Evolutionary conservation across 1,140 invertebrate genomes (phyloP).

Genomic region (Dreissena rostriformis): DNA sequence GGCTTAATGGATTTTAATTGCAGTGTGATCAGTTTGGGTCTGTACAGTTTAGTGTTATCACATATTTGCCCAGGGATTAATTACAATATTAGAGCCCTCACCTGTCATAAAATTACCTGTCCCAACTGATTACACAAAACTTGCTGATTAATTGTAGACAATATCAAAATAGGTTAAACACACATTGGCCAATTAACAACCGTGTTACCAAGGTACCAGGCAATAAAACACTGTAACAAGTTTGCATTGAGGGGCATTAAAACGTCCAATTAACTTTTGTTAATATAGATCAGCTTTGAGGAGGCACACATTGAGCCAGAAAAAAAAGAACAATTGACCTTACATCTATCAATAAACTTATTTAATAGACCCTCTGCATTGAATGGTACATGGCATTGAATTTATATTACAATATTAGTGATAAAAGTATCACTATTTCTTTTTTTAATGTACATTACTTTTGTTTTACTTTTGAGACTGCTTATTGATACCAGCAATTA

Average conservation of each 20-base stretch:
- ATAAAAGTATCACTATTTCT: too few relatives aligned
- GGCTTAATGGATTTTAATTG: too few relatives aligned
- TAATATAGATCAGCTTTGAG: background rate
- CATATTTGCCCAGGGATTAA: slow-evolving; percentile 49
- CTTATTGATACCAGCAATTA: too few relatives aligned
- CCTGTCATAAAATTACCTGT: slow-evolving; percentile 56
- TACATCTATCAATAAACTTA: background rate
- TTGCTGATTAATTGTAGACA: slow-evolving; percentile 48
- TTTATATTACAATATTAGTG: background rate
- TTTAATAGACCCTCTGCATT: background rate
- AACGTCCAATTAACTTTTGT: slow-evolving; percentile 48
- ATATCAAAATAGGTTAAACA: slow-evolving; percentile 58
- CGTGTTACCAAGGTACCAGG: slow-evolving; percentile 10
- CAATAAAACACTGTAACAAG: slow-evolving; percentile 28
- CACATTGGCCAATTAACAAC: slow-evolving; percentile 54
- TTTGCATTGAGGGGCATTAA: slow-evolving; percentile 41
- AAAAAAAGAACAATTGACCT: background rate
- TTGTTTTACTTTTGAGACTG: too few relatives aligned
- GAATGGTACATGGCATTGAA: too few relatives aligned
- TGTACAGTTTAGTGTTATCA: slow-evolving; percentile 22
- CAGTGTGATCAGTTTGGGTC: too few relatives aligned
- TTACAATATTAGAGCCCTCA: slow-evolving; percentile 38
- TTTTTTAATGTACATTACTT: too few relatives aligned
- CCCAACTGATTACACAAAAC: slow-evolving; percentile 17
- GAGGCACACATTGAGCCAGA: background rate